These are phyloP conservation scores for Thaumatotibia leucotreta DNA, from an alignment of 1,140 invertebrate species.

Conservation along the genomic window DNA sequence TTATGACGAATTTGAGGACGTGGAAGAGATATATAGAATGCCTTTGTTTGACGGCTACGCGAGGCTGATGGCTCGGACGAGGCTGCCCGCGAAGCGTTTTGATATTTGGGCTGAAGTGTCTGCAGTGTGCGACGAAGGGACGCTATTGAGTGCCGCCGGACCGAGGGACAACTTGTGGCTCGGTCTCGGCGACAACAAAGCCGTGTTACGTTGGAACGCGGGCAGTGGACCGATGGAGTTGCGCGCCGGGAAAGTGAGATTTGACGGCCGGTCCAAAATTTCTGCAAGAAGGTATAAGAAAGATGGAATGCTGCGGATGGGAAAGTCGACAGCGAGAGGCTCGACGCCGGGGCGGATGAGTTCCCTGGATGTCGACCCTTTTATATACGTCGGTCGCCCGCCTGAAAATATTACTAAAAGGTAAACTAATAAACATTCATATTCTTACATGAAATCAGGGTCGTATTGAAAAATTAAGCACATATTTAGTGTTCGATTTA, in stretches of 20 bases:
- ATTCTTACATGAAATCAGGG: too few relatives aligned
- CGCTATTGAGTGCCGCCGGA: constrained; percentile 59
- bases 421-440: constrained; percentile 34
- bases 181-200: constrained; percentile 50
- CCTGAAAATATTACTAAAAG: constrained; percentile 54
- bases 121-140: constrained; percentile 54
- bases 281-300: constrained; percentile 63
- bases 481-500: constrained; percentile 16
- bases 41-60: constrained; percentile 62
- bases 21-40: constrained; percentile 46
- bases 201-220: constrained; percentile 56
- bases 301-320: constrained; percentile 56
- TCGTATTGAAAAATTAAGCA: too few relatives aligned
- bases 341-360: constrained; percentile 58
- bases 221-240: constrained; percentile 55
- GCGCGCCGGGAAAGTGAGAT: constrained; percentile 49
- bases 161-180: constrained; percentile 66
- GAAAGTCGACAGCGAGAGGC: constrained; percentile 42
- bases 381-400: constrained; percentile 56
- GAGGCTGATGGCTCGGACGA: constrained; percentile 47
- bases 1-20: constrained; percentile 57
- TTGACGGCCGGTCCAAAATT: constrained; percentile 54
- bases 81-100: constrained; percentile 59
- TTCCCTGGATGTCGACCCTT: constrained; percentile 59
- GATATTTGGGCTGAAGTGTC: constrained; percentile 71